These are phyloP conservation scores for Ophthalmolycus amberensis DNA, from an alignment of 2,113 vertebrate genomes.

Conservation along the genomic window DNA sequence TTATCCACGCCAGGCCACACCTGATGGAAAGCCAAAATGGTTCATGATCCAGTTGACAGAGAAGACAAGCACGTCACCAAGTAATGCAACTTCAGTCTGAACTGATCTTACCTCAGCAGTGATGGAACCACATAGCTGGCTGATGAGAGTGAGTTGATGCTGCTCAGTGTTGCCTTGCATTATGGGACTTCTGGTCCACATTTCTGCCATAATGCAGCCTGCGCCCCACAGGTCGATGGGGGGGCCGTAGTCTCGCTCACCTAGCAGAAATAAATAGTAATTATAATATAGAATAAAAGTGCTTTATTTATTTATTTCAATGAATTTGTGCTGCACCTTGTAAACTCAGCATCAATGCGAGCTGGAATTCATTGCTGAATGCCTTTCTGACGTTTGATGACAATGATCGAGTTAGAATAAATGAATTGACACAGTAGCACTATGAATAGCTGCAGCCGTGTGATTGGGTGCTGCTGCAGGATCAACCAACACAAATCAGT, in stretches of 20 bases:
- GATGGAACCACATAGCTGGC: slow-evolving; percentile 98
- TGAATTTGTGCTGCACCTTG: not conserved
- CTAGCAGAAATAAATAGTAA: slow-evolving; percentile 75
- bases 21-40: slow-evolving; percentile 64
- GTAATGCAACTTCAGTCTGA: not conserved
- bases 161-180: slow-evolving; percentile 99
- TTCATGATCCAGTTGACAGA: not conserved
- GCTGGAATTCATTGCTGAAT: not conserved
- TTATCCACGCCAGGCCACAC: slow-evolving; percentile 96
- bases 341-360: not conserved
- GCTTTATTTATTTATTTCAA: not conserved
- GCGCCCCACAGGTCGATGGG: slow-evolving; percentile 98
- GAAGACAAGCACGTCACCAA: not conserved
- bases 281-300: not conserved
- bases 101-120: slow-evolving; percentile 87
- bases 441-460: not conserved
- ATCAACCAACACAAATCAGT: not conserved
- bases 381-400: not conserved
- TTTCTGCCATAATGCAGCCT: slow-evolving; percentile 99
- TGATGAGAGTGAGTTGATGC: slow-evolving; percentile 98
- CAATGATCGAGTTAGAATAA: not conserved
- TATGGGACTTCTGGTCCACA: slow-evolving; percentile 99
- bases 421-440: not conserved
- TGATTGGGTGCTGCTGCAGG: not conserved
- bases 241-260: slow-evolving; percentile 96